Conservation (phyloP, 2,797 vertebrate genomes). For the Hypotaenidia philippensis region DNA sequence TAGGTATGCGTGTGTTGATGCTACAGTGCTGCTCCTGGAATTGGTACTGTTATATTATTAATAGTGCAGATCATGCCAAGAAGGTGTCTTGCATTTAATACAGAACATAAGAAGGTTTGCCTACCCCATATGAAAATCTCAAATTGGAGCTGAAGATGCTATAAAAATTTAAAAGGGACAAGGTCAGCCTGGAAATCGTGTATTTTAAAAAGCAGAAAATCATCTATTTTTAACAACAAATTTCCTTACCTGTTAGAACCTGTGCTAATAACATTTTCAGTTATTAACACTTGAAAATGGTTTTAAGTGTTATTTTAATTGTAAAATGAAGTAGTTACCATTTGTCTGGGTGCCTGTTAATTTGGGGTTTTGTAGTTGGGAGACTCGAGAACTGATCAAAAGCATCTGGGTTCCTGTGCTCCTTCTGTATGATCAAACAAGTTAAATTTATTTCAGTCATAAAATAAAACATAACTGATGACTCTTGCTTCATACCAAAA, state of each 20-base stretch:
- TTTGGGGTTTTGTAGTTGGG: neutral
- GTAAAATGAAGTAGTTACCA: neutral
- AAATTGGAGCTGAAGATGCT: slow-evolving; percentile 77
- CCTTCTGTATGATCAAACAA: neutral
- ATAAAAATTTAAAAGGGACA: slow-evolving; percentile 80
- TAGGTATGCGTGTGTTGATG: slow-evolving; percentile 2
- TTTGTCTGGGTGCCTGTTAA: slow-evolving; percentile 3
- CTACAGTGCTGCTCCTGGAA: slow-evolving; percentile 66
- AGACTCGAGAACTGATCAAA: neutral
- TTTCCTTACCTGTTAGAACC: slow-evolving; percentile 16
- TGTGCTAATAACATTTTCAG: neutral
- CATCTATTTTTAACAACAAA: slow-evolving; percentile 54
- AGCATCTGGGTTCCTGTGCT: neutral
- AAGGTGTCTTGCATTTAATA: slow-evolving; percentile 76
- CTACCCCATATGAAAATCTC: slow-evolving; percentile 70
- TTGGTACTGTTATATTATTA: slow-evolving; percentile 81
- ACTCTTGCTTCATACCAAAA: neutral
- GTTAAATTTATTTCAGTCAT: neutral
- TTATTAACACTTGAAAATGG: slow-evolving; percentile 5
- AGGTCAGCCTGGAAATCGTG: slow-evolving; percentile 43
- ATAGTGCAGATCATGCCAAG: slow-evolving; percentile 71
- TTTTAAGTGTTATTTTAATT: slow-evolving; percentile 18
- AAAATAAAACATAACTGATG: neutral
- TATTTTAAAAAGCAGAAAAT: slow-evolving; percentile 44
- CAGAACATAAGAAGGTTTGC: slow-evolving; percentile 74